Percentiles rank a stretch among this genome's conserved stretches.
These are phyloP conservation scores for Caenorhabditis elegans DNA, from an alignment of 1,140 invertebrate genomes.

Conservation along the genomic window DNA sequence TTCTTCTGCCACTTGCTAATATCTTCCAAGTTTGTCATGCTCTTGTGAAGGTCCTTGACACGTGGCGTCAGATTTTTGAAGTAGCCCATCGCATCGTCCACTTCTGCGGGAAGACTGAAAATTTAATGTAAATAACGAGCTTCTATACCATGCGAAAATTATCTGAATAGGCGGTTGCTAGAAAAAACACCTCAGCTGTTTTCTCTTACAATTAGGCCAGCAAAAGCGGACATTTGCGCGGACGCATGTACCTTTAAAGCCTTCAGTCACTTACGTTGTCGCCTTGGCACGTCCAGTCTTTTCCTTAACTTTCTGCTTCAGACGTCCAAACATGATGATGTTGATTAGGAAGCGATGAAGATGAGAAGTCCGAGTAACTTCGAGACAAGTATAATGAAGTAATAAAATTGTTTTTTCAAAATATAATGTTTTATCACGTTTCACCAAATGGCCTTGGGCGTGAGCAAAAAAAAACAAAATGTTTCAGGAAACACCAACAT, in stretches of 20 bases:
- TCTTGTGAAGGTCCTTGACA: constrained; percentile 1
- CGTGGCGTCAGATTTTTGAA: neutral
- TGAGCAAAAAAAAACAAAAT: no score
- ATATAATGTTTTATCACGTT: no score
- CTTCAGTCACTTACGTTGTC: neutral
- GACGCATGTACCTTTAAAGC: no score
- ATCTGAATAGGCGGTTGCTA: neutral
- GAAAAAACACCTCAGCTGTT: neutral
- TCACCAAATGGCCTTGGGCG: no score
- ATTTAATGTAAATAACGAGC: neutral
- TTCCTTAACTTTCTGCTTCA: constrained; percentile 27
- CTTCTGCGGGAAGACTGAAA: neutral
- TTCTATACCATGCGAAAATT: neutral
- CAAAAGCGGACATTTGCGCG: no score
- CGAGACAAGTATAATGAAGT: neutral
- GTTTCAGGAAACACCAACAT: no score
- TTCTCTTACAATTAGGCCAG: no score
- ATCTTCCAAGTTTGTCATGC: neutral
- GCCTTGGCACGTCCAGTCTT: constrained; percentile 26
- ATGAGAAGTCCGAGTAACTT: neutral
- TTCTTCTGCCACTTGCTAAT: constrained; percentile 3
- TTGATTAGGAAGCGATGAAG: no score
- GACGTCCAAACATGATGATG: constrained; percentile 3
- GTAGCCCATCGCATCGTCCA: neutral
- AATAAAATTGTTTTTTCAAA: neutral